A percentile compares a stretch with the other conserved stretches of the same genome.
phyloP scores from a whole-genome alignment of 23 tunicate genomes.

The Ciona savignyi region DNA sequence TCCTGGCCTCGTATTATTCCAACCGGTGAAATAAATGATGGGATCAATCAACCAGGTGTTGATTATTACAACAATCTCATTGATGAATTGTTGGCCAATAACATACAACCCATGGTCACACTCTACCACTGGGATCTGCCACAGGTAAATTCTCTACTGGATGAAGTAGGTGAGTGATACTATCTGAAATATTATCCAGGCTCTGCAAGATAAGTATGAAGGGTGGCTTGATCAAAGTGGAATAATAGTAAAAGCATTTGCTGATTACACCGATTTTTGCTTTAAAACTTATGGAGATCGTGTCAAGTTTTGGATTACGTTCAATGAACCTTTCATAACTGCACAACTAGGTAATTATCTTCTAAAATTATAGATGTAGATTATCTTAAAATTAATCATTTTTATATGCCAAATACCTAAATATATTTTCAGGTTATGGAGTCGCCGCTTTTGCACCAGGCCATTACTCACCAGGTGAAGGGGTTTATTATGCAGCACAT shows the following conservation, averaged over 20 bases:
- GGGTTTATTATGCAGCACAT: slow-evolving; percentile 91
- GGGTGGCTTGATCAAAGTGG: slow-evolving; percentile 90
- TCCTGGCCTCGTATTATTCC: slow-evolving; percentile 96
- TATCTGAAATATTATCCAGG: too few relatives aligned
- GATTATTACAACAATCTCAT: slow-evolving; percentile 85
- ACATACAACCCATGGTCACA: slow-evolving; percentile 89
- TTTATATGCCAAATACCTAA: too few relatives aligned
- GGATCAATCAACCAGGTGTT: slow-evolving; percentile 60
- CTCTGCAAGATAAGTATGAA: slow-evolving; percentile 52
- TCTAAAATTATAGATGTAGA: too few relatives aligned
- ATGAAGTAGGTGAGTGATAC: too few relatives aligned
- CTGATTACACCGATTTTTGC: slow-evolving; percentile 81
- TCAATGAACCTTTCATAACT: slow-evolving; percentile 93
- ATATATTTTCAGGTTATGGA: slow-evolving; percentile 84
- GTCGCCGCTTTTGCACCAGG: slow-evolving; percentile 83
- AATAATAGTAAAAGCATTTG: slow-evolving; percentile 54
- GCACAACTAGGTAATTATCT: slow-evolving; percentile 79
- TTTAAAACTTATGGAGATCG: slow-evolving; percentile 71
- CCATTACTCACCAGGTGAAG: slow-evolving; percentile 39
- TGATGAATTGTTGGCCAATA: slow-evolving; percentile 67
- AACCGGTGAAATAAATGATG: slow-evolving; percentile 43
- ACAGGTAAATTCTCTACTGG: too few relatives aligned
- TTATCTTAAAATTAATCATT: too few relatives aligned
- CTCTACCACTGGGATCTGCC: slow-evolving; percentile 99
- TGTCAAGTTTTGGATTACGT: slow-evolving; percentile 98